These are phyloP conservation scores for Yponomeuta plumbellus DNA, from an alignment of 2,888 invertebrate genomes.

Conservation along the genomic window DNA sequence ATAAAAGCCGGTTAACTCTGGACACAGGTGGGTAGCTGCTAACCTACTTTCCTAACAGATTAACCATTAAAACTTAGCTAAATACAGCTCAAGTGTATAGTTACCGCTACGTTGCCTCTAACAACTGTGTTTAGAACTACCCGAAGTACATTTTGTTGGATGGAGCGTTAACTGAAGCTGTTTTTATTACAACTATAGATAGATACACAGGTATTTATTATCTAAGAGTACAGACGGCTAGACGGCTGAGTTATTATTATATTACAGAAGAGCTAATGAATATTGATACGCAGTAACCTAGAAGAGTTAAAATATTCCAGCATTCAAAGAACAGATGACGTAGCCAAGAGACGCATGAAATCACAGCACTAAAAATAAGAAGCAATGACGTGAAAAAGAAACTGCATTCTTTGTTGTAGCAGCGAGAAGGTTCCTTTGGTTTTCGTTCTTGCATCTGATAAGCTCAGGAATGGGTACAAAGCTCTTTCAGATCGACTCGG, in stretches of 20 bases:
- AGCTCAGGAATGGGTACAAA: slow-evolving; percentile 6
- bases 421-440: neutral
- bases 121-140: neutral
- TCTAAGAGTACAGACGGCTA: too few species aligned
- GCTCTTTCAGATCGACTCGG: slow-evolving; percentile 10
- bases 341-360: neutral
- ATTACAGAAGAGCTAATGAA: neutral
- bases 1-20: slow-evolving; percentile 19
- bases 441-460: neutral
- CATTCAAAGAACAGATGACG: neutral
- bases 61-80: slow-evolving; percentile 52
- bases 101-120: neutral
- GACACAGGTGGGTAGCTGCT: slow-evolving; percentile 53
- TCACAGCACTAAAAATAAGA: neutral
- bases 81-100: slow-evolving; percentile 29
- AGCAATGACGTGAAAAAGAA: neutral
- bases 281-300: neutral
- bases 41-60: slow-evolving; percentile 44
- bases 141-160: neutral
- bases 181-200: neutral
- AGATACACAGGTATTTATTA: too few species aligned
- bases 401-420: neutral
- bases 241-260: too few species aligned
- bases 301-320: neutral
- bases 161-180: neutral